A percentile compares a stretch with the other conserved stretches of the same genome.
Conservation (phyloP, 2,888 invertebrate species). For the Podotricha telesiphe region DNA sequence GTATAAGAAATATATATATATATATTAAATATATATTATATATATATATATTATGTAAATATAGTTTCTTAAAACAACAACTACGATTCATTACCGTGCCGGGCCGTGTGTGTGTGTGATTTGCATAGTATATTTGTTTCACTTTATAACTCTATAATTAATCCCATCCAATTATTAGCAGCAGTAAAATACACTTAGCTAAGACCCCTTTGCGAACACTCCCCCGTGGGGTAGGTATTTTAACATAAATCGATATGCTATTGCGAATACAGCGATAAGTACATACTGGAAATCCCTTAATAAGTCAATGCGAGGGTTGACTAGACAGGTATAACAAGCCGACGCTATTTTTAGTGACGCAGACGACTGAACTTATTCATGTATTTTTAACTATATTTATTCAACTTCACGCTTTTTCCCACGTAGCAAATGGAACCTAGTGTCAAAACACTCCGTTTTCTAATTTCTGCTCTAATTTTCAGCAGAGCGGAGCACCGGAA, state of each 20-base stretch:
- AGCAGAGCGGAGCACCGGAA: too few relatives aligned
- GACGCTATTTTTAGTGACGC: not conserved
- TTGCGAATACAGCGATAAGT: not conserved
- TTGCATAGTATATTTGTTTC: not conserved
- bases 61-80: not conserved
- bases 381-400: too few relatives aligned
- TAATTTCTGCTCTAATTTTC: too few relatives aligned
- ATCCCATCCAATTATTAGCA: not conserved
- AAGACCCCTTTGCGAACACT: constrained; percentile 6
- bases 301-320: constrained; percentile 1
- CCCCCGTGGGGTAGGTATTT: constrained; percentile 3
- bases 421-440: too few relatives aligned
- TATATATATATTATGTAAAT: not conserved
- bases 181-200: constrained; percentile 9
- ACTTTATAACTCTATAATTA: not conserved
- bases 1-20: too few relatives aligned
- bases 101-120: too few relatives aligned
- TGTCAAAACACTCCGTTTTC: too few relatives aligned
- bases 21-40: too few relatives aligned
- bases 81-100: not conserved
- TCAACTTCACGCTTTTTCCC: too few relatives aligned
- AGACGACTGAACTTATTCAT: too few relatives aligned
- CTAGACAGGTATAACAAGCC: not conserved
- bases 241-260: constrained; percentile 16
- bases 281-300: constrained; percentile 1